A percentile compares a stretch with the other conserved stretches of the same genome.
phyloP scores from a whole-genome alignment of 2,888 invertebrate species.

The Acleris emargana region DNA sequence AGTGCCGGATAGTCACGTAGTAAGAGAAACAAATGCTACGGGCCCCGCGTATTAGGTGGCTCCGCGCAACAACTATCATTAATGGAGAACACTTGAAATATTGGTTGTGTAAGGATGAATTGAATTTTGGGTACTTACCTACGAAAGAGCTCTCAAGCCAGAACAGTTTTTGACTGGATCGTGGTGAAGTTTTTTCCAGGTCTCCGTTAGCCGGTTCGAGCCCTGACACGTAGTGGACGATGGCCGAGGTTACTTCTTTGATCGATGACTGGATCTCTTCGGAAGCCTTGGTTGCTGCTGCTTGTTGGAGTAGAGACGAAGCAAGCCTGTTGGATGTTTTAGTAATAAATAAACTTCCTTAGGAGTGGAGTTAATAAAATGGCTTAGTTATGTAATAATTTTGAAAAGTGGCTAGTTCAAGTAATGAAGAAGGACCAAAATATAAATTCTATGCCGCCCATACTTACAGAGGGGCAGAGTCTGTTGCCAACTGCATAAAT shows the following conservation, averaged over 20 bases:
- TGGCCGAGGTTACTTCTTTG: constrained; percentile 96
- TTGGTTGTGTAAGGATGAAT: not conserved
- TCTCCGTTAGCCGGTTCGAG: constrained; percentile 85
- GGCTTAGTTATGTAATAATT: not conserved
- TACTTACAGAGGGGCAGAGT: no score
- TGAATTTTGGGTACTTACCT: constrained; percentile 54
- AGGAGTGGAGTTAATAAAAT: no score
- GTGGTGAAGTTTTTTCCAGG: constrained; percentile 77
- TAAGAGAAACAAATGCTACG: no score
- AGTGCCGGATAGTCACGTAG: no score
- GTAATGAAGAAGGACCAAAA: no score
- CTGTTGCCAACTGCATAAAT: no score
- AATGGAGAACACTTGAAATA: no score
- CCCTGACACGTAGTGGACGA: constrained; percentile 94
- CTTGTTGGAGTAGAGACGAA: constrained; percentile 85
- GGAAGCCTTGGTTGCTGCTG: constrained; percentile 74
- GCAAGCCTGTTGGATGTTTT: constrained; percentile 81
- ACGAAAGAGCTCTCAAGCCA: constrained; percentile 96
- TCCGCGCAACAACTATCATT: no score
- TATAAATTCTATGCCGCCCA: no score
- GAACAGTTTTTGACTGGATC: constrained; percentile 89
- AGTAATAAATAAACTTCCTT: not conserved
- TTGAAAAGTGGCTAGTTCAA: no score
- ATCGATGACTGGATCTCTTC: constrained; percentile 93
- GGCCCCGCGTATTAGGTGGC: no score